These are phyloP conservation scores for Eurytoma adleriae DNA, from an alignment of 2,888 invertebrate species.

Conservation along the genomic window DNA sequence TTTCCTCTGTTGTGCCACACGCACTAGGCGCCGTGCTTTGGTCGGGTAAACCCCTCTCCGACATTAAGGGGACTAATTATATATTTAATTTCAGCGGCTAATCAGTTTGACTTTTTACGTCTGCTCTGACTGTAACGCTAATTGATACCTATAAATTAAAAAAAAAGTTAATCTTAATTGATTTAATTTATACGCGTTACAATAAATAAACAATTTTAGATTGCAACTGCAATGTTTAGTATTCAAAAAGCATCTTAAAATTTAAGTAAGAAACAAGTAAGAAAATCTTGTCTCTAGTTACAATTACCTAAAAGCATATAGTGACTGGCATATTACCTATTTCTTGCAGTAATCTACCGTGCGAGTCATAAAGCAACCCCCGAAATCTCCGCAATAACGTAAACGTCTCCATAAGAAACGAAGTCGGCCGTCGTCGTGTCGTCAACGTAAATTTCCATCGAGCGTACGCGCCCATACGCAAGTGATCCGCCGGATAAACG, in stretches of 20 bases:
- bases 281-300: no score
- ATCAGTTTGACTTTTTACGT: neutral
- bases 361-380: no score
- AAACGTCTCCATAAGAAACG: neutral
- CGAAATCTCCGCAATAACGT: no score
- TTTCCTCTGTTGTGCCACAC: neutral
- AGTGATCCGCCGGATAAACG: constrained; percentile 27
- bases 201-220: no score
- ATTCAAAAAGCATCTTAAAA: no score
- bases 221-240: no score
- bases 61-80: constrained; percentile 68
- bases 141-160: neutral
- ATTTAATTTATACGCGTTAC: no score
- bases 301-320: no score
- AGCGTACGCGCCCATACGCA: constrained; percentile 38
- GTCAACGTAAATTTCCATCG: neutral
- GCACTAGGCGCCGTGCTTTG: neutral
- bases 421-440: neutral
- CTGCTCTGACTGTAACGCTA: constrained; percentile 14
- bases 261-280: no score
- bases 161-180: no score
- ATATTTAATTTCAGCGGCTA: constrained; percentile 64
- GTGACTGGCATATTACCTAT: no score
- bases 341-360: neutral
- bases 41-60: constrained; percentile 57